Conservation (phyloP, 1,140 invertebrate genomes). For the Triops longicaudatus region DNA sequence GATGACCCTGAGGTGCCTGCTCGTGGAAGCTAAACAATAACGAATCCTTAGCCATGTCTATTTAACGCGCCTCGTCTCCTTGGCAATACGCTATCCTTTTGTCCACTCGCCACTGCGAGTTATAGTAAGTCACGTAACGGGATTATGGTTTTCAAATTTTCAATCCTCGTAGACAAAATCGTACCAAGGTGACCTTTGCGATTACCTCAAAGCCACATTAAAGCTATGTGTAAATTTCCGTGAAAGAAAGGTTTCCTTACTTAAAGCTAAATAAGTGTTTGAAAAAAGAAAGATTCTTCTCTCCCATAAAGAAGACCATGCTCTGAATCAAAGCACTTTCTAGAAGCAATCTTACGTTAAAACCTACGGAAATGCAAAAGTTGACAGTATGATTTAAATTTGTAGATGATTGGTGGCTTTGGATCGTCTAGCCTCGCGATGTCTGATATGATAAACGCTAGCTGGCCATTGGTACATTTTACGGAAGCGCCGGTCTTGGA, state of each 20-base stretch:
- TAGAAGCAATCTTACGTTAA: not conserved
- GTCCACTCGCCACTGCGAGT: not conserved
- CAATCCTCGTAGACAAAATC: not conserved
- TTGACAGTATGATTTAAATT: not conserved
- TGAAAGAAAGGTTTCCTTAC: not conserved
- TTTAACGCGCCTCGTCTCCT: not conserved
- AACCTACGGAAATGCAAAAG: not conserved
- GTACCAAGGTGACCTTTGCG: not conserved
- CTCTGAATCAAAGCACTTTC: not conserved
- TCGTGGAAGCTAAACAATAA: not conserved
- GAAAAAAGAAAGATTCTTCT: no score
- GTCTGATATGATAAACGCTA: not conserved
- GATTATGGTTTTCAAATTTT: not conserved
- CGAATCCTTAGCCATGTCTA: not conserved
- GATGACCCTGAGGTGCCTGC: constrained; percentile 5
- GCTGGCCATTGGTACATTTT: not conserved
- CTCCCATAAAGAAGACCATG: no score
- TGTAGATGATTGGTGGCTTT: not conserved
- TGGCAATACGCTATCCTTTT: not conserved
- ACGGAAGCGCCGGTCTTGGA: not conserved
- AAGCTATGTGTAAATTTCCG: not conserved
- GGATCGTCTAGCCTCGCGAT: not conserved
- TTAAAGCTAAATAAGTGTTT: not conserved
- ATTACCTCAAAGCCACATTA: not conserved
- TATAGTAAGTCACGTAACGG: not conserved